Evolutionary conservation across 2,888 invertebrate species (phyloP).

Genomic region (Tetragonisca angustula): DNA sequence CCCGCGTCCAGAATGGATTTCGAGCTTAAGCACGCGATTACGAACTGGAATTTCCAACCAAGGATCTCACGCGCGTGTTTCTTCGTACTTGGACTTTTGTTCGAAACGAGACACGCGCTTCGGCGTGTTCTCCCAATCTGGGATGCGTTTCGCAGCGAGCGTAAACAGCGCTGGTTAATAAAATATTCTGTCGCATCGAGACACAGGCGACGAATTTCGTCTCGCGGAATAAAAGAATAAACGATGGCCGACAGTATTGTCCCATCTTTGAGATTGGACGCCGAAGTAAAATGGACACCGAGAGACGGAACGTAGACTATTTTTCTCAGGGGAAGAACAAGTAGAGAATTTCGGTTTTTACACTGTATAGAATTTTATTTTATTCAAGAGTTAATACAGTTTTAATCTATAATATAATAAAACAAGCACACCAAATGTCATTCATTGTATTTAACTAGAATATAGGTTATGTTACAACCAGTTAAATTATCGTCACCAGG

Average conservation of each 20-base stretch:
- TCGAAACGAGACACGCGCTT: neutral
- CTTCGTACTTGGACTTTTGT: neutral
- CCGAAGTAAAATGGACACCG: neutral
- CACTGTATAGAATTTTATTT: too few relatives aligned
- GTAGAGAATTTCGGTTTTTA: too few relatives aligned
- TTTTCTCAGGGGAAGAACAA: neutral
- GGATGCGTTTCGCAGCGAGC: too few relatives aligned
- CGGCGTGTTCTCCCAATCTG: too few relatives aligned
- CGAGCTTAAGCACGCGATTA: neutral
- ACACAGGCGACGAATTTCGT: constrained; percentile 10
- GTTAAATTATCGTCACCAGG: too few relatives aligned
- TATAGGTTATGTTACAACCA: too few relatives aligned
- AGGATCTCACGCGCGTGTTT: neutral
- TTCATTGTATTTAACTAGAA: too few relatives aligned
- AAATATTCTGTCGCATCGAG: constrained; percentile 14
- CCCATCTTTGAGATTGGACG: neutral
- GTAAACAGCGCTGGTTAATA: neutral
- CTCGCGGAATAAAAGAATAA: constrained; percentile 15
- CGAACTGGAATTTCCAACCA: neutral
- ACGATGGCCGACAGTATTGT: constrained; percentile 6
- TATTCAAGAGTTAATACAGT: too few relatives aligned
- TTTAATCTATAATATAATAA: too few relatives aligned
- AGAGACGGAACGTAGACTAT: neutral
- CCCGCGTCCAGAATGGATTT: neutral
- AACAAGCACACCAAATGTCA: too few relatives aligned